Evolutionary conservation across 2,888 invertebrate species (phyloP).

Genomic region (Hartigia nigra): DNA sequence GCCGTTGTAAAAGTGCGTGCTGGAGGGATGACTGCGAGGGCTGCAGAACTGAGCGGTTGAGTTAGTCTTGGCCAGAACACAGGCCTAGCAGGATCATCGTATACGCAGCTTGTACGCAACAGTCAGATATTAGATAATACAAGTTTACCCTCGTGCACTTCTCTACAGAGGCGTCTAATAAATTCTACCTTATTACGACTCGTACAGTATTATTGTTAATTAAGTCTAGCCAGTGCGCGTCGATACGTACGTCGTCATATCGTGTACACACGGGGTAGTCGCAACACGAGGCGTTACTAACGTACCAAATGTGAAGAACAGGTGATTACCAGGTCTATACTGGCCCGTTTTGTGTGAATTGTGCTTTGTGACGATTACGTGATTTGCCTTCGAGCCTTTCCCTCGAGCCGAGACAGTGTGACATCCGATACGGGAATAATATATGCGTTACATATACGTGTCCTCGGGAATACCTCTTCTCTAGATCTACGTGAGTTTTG

Average conservation of each 20-base stretch:
- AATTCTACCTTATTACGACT: neutral
- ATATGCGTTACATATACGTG: neutral
- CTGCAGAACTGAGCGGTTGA: constrained; percentile 62
- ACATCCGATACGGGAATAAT: neutral
- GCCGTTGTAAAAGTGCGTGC: constrained; percentile 60
- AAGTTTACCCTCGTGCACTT: constrained; percentile 16
- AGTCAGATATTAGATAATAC: constrained; percentile 13
- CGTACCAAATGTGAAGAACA: neutral
- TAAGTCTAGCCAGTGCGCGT: neutral
- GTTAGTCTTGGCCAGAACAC: constrained; percentile 66
- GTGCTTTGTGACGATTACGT: neutral
- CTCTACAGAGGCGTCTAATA: neutral
- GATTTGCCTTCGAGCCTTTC: neutral
- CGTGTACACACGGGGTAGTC: neutral
- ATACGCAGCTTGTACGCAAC: constrained; percentile 34
- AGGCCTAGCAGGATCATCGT: constrained; percentile 63
- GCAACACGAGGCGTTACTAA: neutral
- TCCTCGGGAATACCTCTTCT: neutral
- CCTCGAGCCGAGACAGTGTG: neutral
- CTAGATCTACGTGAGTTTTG: neutral
- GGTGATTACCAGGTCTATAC: neutral
- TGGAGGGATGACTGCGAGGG: constrained; percentile 65
- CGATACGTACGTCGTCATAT: neutral
- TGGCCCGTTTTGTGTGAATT: neutral
- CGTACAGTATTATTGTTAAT: neutral